phyloP scores from a whole-genome alignment of 2,888 invertebrate genomes.

The Polydesmus complanatus region DNA sequence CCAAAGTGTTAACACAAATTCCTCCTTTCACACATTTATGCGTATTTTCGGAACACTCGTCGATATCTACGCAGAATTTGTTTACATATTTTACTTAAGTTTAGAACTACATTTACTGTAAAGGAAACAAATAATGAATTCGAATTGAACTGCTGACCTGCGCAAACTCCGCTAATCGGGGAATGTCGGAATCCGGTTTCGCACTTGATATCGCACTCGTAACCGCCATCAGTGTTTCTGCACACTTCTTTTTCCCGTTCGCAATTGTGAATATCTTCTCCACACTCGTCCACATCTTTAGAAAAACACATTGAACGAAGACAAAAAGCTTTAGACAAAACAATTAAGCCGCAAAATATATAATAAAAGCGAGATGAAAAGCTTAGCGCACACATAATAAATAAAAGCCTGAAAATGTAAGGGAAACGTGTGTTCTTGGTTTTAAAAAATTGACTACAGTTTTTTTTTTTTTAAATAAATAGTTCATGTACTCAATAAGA shows the following conservation, averaged over 20 bases:
- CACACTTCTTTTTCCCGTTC: conserved; percentile 34
- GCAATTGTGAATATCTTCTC: conserved; percentile 17
- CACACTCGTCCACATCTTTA: conserved; percentile 20
- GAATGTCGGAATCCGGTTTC: conserved; percentile 49
- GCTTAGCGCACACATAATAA: too few relatives aligned
- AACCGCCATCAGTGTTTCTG: conserved; percentile 43
- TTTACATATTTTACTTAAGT: conserved; percentile 19
- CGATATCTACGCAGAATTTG: conserved; percentile 26
- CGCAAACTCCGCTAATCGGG: conserved; percentile 45
- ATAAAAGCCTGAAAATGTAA: too few relatives aligned
- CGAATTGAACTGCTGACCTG: conserved; percentile 37
- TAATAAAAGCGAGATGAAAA: not conserved
- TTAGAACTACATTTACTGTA: conserved; percentile 25
- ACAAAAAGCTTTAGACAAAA: conserved; percentile 8
- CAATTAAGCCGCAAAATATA: not conserved
- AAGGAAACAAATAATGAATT: conserved; percentile 15
- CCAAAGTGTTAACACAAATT: conserved; percentile 25
- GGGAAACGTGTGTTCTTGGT: too few relatives aligned
- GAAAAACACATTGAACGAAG: not conserved
- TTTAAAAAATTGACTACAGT: too few relatives aligned
- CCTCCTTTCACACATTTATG: conserved; percentile 29
- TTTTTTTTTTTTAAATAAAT: too few relatives aligned
- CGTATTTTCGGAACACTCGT: conserved; percentile 30
- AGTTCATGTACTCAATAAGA: too few relatives aligned
- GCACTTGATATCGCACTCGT: conserved; percentile 37